Percentiles rank a stretch among this genome's conserved stretches.
Conservation (phyloP, 2,113 vertebrate species). For the Rhea pennata region DNA sequence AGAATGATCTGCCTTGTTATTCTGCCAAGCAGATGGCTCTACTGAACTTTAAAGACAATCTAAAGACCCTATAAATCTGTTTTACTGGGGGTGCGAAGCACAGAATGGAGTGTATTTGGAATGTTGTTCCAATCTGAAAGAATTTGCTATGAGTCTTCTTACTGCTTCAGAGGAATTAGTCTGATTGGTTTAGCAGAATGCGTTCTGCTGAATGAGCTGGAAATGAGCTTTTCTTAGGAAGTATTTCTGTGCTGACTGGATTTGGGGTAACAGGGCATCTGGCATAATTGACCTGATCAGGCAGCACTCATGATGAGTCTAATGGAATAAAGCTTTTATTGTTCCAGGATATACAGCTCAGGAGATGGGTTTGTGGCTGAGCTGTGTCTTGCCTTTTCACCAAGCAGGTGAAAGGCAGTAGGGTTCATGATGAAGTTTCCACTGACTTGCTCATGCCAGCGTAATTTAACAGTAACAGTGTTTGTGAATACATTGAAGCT, state of each 20-base stretch:
- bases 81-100: background rate
- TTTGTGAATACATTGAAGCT: background rate
- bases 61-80: background rate
- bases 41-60: background rate
- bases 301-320: background rate
- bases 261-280: background rate
- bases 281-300: background rate
- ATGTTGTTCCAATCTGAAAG: background rate
- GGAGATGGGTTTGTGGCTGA: background rate
- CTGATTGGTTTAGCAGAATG: background rate
- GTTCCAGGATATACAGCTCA: background rate
- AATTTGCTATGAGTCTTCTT: background rate
- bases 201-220: background rate
- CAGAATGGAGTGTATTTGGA: background rate
- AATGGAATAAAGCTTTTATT: slow-evolving; percentile 7
- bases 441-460: background rate
- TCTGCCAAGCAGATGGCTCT: background rate
- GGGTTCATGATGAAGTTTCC: background rate
- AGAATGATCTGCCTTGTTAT: background rate
- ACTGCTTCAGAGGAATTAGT: background rate
- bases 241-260: background rate
- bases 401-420: background rate
- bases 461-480: background rate
- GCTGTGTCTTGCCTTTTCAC: background rate
- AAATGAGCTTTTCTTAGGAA: background rate